These are phyloP conservation scores for Agapornis roseicollis DNA, from an alignment of 2,113 vertebrate genomes.

Conservation along the genomic window DNA sequence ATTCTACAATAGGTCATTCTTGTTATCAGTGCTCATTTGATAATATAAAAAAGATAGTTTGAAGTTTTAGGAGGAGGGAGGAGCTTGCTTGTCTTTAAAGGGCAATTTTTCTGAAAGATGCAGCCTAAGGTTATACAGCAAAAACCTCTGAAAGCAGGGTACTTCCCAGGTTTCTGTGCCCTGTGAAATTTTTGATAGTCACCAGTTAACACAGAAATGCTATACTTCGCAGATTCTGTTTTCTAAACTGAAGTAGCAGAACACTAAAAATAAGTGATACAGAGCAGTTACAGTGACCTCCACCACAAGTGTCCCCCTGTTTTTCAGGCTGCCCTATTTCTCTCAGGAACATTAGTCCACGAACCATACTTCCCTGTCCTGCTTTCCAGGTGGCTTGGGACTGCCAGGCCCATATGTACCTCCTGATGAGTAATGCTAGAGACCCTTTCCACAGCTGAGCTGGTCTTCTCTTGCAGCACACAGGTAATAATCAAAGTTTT, in stretches of 20 bases:
- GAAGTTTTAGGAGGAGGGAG: neutral
- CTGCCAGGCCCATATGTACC: accelerated
- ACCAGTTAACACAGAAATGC: neutral
- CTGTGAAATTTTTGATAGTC: neutral
- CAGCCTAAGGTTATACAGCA: neutral
- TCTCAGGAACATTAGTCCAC: neutral
- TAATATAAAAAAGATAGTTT: neutral
- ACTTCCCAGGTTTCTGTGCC: neutral
- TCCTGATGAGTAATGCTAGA: neutral
- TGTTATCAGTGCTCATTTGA: neutral
- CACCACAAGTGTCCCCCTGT: accelerated
- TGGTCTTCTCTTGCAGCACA: neutral
- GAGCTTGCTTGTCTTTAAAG: neutral
- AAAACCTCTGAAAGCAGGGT: neutral
- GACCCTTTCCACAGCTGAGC: neutral
- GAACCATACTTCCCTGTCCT: accelerated
- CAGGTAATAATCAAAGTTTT: neutral
- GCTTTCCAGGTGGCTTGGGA: neutral
- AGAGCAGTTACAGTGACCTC: neutral
- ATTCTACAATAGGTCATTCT: neutral
- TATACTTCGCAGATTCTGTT: neutral
- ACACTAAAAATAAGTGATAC: neutral
- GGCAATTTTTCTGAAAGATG: neutral
- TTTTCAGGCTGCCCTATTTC: neutral
- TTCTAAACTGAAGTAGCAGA: neutral